Evolutionary conservation across 2,888 invertebrate genomes (phyloP), one percentile per base, ranked within the genome.

Genomic region (Hydropsyche betteni): DNA sequence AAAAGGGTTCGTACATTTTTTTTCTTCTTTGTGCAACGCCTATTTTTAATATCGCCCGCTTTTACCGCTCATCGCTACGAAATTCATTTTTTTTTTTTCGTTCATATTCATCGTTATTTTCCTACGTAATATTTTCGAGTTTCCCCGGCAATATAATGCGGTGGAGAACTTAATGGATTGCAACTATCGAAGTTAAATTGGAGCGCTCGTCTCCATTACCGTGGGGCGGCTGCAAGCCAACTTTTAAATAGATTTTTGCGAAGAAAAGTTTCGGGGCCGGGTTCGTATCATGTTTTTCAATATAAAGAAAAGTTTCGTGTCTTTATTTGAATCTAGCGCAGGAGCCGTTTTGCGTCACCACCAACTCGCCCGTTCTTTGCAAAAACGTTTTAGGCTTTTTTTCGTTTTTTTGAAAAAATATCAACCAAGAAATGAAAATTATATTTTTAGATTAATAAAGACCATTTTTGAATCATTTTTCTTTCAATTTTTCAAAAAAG

Each of bases 111-210:
- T 44, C 44, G 2, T 44, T 44, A 0, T 44, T 44, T 10, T 44
- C 44, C 10, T 1, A 44, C 44, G 10, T 44, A 10, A 10, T 44
- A 44, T 44, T 44, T 44, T 44, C 44, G 44, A 44, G 44, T 44
- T 44, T 44, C 44, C 2, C 10, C 44, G 44, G 44, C 10, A 44
- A 44, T 44, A 44, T 44, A 44, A 44, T 44, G 44, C 64, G 34
- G 36, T n/a, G 3, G 34, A 24, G 36, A 36, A 64, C 64, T 64
- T 64, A 64, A 64, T 64, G 64, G 64, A 64, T 64, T 64, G 64
- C 64, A 64, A 64, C 64, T 64, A 64, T 64, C 64, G 64, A 64
- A 64, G 64, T 64, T 64, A 64, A 64, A 64, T 64, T 64, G 64
- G 64, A 64, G 36, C 64, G 64, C 64, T 64, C 44, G 6, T 36